Base-by-base conservation (phyloP, 2,888 invertebrate species). In the Tachina fera region DNA sequence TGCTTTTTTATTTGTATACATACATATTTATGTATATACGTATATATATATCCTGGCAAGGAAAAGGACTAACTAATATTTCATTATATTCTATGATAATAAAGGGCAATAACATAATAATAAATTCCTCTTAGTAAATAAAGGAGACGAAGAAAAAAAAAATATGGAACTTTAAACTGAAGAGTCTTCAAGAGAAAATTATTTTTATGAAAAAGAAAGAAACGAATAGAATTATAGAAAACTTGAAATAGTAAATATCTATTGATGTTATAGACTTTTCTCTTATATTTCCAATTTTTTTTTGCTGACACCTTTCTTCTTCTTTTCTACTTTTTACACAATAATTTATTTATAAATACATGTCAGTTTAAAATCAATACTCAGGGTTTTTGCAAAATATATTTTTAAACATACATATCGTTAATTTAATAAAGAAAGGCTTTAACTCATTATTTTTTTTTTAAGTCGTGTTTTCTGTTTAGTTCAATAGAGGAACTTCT, bases 341-440 rank as follows among this genome's bases (percentile, higher is more conserved):
- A 51, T n/a, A 70, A 70, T 71, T 16, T 67, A 49, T 51, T 74
- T 74, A 67, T 58, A 74, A 74, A 80, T 49, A 51, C n/a, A 70
- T 51, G n/a, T 60, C 11, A 74, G 60, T 68, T 58, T 60, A 67
- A 74, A 74, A 68, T 74, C 58, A 67, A 67, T 60, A 51, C 43
- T 60, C 11, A 22, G 41, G 63, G 65, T 65, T 16, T 43, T 3
- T 43, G n/a, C n/a, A n/a, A n/a, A n/a, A n/a, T n/a, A n/a, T n/a
- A n/a, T n/a, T n/a, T n/a, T n/a, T n/a, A n/a, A n/a, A n/a, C n/a
- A n/a, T n/a, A n/a, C n/a, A n/a, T n/a, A n/a, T n/a, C n/a, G n/a
- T n/a, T n/a, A n/a, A n/a, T n/a, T n/a, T n/a, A n/a, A n/a, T n/a
- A n/a, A n/a, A n/a, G n/a, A n/a, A n/a, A n/a, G n/a, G n/a, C n/a